Evolutionary conservation across 2,888 invertebrate genomes (phyloP), one percentile per base, ranked within the genome.

Genomic region (Caenorhabditis macrosperma): DNA sequence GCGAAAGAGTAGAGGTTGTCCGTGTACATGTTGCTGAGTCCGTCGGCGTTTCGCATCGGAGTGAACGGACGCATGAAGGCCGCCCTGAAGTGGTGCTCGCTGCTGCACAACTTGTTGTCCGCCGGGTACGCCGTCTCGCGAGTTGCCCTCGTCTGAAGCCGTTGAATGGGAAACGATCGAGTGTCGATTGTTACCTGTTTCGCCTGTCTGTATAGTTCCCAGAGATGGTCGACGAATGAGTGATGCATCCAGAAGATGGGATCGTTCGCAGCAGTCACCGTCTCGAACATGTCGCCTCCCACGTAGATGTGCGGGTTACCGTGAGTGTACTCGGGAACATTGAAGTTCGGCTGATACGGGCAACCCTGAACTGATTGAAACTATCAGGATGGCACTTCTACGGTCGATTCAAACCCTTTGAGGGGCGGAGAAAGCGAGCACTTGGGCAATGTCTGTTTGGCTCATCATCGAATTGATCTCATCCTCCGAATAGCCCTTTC

Each of bases 181-280:
- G n/a, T n/a, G 2, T 57, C 10, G 20, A 24, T 20, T 4, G 17
- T 3, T 30, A 84, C 82, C 78, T 88, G 87, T 38, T 54, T 68
- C 15, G 77, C 50, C 15, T 82, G 78, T 12, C 89, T 66, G 76
- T 84, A 89, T 64, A 89, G 72, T 64, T 91, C 91, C 91, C 91
- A 91, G 6, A 91, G 69, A 26, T 87, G 81, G 78, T 91, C 91
- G 12, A 91, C 87, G 74, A 90, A 91, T 12, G 88, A 83, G 75
- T 91, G 91, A 64, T 90, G 90, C 30, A 91, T 71, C 82, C 86
- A 91, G 82, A 91, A 91, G 24, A 90, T 81, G 0, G 91, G 91
- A 79, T 91, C 91, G 59, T 89, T 90, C 3, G 91, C 91, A 0
- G 91, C 88, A 0, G 89, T 86, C 1, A 85, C 81, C 0, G 90